Conservation (phyloP, 2,113 vertebrate species). For the Notechis scutatus region DNA sequence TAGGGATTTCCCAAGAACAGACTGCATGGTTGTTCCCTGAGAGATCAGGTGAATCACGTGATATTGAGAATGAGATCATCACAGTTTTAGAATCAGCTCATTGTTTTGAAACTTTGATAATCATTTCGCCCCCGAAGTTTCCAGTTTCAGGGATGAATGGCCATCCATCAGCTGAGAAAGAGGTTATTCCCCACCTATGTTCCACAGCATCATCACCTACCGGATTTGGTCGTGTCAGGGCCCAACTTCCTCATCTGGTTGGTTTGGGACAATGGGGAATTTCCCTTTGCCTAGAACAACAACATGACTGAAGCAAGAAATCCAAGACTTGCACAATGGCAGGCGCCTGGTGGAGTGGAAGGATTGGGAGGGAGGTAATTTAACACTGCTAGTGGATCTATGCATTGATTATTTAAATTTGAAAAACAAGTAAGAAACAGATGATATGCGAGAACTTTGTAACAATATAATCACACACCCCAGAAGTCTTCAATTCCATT, state of each 20-base stretch:
- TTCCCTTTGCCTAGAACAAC: neutral
- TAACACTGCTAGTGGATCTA: neutral
- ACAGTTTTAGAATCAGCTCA: neutral
- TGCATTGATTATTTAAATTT: neutral
- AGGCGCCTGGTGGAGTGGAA: neutral
- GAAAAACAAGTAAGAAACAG: neutral
- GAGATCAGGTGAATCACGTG: neutral
- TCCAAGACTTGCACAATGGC: neutral
- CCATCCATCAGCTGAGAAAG: neutral
- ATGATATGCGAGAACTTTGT: neutral
- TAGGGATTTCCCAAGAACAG: neutral
- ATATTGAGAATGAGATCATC: neutral
- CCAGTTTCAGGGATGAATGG: neutral
- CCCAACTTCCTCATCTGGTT: neutral
- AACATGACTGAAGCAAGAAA: neutral
- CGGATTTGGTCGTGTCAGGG: neutral
- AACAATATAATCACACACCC: neutral
- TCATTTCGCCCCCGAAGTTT: neutral
- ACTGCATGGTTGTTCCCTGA: neutral
- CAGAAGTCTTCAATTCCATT: neutral
- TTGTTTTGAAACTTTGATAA: neutral
- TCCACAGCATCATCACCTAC: neutral
- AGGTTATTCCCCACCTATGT: neutral
- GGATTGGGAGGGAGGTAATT: neutral
- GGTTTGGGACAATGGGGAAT: neutral